Percentiles rank a stretch among this genome's conserved stretches.
Conservation (phyloP, 64 coral and sea anemone species). For the Montipora capricornis region DNA sequence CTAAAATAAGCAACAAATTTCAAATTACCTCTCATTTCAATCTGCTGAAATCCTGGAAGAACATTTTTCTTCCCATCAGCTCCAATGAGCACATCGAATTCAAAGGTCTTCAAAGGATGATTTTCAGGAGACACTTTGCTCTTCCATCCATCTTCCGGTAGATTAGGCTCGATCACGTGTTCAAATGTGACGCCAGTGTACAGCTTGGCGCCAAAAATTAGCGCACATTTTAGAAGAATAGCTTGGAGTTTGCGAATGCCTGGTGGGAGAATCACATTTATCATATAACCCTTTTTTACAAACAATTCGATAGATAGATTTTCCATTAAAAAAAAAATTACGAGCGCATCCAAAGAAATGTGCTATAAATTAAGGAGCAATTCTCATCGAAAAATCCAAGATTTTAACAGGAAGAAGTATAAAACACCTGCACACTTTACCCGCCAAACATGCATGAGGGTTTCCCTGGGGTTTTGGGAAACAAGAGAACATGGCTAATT, state of each 20-base stretch:
- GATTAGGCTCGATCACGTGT: constrained; percentile 90
- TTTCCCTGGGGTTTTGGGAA: too few species aligned
- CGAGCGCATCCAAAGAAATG: too few species aligned
- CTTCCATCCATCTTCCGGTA: constrained; percentile 86
- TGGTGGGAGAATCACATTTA: not conserved
- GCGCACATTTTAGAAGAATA: constrained; percentile 88
- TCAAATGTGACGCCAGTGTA: constrained; percentile 96
- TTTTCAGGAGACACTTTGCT: constrained; percentile 79
- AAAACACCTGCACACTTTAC: too few species aligned
- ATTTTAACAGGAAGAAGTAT: too few species aligned
- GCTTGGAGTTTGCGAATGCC: constrained; percentile 91
- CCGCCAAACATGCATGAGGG: too few species aligned
- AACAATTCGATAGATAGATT: not conserved
- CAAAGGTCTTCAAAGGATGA: constrained; percentile 76
- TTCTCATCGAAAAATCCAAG: too few species aligned
- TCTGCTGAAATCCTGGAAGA: constrained; percentile 95
- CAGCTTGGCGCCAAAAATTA: constrained; percentile 93
- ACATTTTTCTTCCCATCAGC: constrained; percentile 98
- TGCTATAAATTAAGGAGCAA: too few species aligned
- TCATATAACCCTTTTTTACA: not conserved
- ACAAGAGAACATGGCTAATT: too few species aligned
- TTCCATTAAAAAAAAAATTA: not conserved
- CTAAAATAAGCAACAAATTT: not conserved
- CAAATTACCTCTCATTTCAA: constrained; percentile 98
- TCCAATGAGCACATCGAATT: constrained; percentile 93